Base-by-base conservation (phyloP, 2,797 vertebrate species). In the Phrynocephalus guinanensis region DNA sequence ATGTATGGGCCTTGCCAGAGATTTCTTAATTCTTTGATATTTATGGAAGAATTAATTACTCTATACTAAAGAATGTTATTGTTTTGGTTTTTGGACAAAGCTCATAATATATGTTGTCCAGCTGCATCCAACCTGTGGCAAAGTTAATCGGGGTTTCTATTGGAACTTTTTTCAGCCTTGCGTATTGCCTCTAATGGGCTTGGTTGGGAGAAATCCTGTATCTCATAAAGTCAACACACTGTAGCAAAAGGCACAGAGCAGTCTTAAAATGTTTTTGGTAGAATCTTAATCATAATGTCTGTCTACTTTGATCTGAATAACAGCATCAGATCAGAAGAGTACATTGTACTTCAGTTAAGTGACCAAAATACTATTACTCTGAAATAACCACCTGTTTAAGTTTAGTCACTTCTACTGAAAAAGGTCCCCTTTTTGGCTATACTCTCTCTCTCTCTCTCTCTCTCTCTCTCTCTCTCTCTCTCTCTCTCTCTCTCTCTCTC, bases 181-280 rank as follows among this genome's bases (percentile, higher is more conserved):
- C 33, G 2, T 33, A 33, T 33, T 33, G 33, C 33, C 33, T 33
- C 33, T 33, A 33, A 33, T 33, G 33, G 33, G 33, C 33, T 33
- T 33, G 33, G 33, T 33, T 33, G 33, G 33, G 33, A 33, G 33
- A 33, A 33, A 2, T 33, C 33, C 33, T 63, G 60, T 16, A 63
- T 63, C 18, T 16, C 18, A 63, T 2, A 63, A 4, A 16, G 60
- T 63, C 60, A 20, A 20, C 11, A 13, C 60, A 63, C 60, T 63
- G 60, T 63, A 71, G 82, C 44, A 44, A 11, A 86, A 92, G 90
- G 20, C n/a, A 67, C 81, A 87, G 67, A 90, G 15, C 76, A 82
- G 88, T 79, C 28, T 89, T 86, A 33, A 87, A 92, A 81, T 93
- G 91, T 90, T 90, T 92, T 68, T 30, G 50, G 1, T 77, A 78